Conservation (phyloP, 2,113 vertebrate species). For the Machaerirhynchus nigripectus region DNA sequence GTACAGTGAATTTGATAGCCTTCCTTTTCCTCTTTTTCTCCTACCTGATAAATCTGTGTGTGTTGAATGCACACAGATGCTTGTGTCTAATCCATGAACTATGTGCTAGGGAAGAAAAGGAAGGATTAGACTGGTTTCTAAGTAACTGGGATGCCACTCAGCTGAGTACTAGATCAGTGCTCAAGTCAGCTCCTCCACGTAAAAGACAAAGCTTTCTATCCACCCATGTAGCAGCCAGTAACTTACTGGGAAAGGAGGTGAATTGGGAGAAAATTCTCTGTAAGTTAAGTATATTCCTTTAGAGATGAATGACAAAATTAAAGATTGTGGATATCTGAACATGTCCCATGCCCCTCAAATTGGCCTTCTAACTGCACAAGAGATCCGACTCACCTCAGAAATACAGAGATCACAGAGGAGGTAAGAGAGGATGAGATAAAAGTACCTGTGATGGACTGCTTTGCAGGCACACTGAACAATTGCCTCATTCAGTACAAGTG, state of each 20-base stretch:
- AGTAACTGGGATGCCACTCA: not conserved
- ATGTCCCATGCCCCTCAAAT: not conserved
- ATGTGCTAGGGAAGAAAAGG: not conserved
- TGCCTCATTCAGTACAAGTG: not conserved
- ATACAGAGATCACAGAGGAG: not conserved
- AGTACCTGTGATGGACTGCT: rapidly evolving
- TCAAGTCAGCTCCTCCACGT: not conserved
- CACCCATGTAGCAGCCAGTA: not conserved
- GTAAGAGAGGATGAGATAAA: not conserved
- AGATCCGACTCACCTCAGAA: not conserved
- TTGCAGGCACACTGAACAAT: not conserved
- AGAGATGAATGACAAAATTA: not conserved
- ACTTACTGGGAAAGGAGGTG: not conserved
- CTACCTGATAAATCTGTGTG: not conserved
- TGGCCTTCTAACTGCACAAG: not conserved
- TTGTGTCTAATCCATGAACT: not conserved
- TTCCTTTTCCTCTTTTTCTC: not conserved
- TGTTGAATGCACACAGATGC: not conserved
- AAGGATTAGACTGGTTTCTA: not conserved
- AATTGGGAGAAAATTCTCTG: not conserved
- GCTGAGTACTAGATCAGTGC: not conserved
- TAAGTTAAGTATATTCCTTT: not conserved
- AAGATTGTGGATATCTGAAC: not conserved
- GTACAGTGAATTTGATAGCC: not conserved
- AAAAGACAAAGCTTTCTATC: not conserved